These are phyloP conservation scores for Monoplex corrugatus DNA, from an alignment of 2,888 invertebrate genomes.

Conservation along the genomic window DNA sequence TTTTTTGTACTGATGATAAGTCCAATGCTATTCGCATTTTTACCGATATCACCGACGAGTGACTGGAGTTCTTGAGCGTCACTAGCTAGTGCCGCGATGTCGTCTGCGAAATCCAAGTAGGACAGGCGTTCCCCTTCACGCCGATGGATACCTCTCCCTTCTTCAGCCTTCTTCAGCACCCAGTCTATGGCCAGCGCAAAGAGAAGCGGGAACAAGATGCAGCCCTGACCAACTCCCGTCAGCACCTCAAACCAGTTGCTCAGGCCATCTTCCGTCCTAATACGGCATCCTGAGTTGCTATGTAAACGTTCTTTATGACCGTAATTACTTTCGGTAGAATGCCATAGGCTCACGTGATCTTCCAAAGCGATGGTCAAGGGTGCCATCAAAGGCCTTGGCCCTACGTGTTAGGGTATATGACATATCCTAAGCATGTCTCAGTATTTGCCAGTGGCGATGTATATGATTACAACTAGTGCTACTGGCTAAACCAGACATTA, in stretches of 20 bases:
- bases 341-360: background rate
- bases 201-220: background rate
- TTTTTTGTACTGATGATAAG: background rate
- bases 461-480: no score
- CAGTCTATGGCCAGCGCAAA: background rate
- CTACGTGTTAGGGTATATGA: no score
- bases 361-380: background rate
- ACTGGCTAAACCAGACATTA: no score
- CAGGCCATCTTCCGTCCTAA: constrained; percentile 3
- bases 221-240: background rate
- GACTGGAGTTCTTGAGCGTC: background rate
- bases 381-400: background rate
- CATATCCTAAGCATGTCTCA: no score
- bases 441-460: no score
- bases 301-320: background rate
- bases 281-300: background rate
- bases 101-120: background rate
- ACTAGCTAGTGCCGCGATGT: background rate
- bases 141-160: background rate
- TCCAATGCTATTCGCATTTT: background rate
- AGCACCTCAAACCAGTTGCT: constrained; percentile 5
- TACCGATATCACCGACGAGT: background rate
- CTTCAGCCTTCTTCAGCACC: background rate
- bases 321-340: background rate
- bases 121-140: background rate